Percentiles rank a stretch among this genome's conserved stretches.
Evolutionary conservation across 2,888 invertebrate species (phyloP).

Genomic region (Ectemnius lituratus): DNA sequence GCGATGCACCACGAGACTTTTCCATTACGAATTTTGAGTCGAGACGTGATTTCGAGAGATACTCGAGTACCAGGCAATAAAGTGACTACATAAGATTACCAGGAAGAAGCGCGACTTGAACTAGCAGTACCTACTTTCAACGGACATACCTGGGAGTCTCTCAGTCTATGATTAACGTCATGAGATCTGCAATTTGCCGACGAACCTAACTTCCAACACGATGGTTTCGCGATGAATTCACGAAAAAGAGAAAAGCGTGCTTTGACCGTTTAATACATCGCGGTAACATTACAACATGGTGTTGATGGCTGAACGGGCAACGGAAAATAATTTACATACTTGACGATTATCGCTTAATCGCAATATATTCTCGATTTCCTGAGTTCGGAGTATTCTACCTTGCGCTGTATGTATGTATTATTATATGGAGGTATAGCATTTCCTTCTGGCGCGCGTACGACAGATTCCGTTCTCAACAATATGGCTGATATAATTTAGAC

Average conservation of each 20-base stretch:
- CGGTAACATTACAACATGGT: conserved; percentile 38
- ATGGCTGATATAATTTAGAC: neutral
- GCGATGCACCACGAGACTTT: too few species aligned
- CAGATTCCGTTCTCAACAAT: neutral
- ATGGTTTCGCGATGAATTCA: neutral
- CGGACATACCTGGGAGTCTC: neutral
- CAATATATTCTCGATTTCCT: conserved; percentile 49
- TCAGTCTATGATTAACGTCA: neutral
- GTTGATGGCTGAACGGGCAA: conserved; percentile 50
- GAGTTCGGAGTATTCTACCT: conserved; percentile 26
- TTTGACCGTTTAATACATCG: conserved; percentile 32
- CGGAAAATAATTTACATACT: conserved; percentile 63
- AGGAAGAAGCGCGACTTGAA: conserved; percentile 2
- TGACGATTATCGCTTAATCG: conserved; percentile 64
- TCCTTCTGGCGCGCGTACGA: conserved; percentile 2
- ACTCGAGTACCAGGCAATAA: neutral
- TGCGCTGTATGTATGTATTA: conserved; percentile 20
- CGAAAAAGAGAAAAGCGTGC: conserved; percentile 28
- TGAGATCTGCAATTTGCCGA: neutral
- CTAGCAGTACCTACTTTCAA: neutral
- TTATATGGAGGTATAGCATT: neutral
- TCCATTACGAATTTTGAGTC: neutral
- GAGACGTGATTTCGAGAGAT: conserved; percentile 4
- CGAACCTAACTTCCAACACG: neutral
- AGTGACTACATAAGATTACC: conserved; percentile 5